phyloP scores from a whole-genome alignment of 2,888 invertebrate species.

The Dysmachus trigonus region DNA sequence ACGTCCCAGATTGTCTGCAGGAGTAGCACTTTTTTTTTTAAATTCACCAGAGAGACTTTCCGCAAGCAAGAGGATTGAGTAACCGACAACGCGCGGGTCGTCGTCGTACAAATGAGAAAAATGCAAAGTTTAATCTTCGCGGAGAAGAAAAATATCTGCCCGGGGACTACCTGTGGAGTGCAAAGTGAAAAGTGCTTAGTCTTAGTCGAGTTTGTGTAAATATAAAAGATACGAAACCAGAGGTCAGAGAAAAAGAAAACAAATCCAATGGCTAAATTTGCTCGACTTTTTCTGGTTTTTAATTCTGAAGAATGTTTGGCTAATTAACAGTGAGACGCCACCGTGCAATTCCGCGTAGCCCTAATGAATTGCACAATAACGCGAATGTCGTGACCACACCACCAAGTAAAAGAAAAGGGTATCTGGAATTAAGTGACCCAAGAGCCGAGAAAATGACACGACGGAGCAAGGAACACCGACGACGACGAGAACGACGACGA shows the following conservation, averaged over 20 bases:
- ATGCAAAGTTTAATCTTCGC: not conserved
- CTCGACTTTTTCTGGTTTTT: not conserved
- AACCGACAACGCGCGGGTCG: not conserved
- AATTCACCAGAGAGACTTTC: not conserved
- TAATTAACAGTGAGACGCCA: not conserved
- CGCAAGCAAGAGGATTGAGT: not conserved
- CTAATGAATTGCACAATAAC: conserved; percentile 1
- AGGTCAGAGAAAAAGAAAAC: not conserved
- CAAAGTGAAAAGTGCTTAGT: not conserved
- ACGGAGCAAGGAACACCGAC: not conserved
- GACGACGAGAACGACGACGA: too few relatives aligned
- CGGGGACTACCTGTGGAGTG: not conserved
- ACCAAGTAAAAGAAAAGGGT: not conserved
- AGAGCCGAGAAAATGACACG: not conserved
- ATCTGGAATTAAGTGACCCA: not conserved
- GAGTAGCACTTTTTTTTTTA: not conserved
- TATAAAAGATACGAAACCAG: not conserved
- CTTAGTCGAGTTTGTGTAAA: not conserved
- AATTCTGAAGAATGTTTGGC: not conserved
- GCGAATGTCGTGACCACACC: not conserved
- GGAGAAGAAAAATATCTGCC: not conserved
- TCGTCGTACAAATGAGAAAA: not conserved
- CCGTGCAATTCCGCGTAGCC: not conserved
- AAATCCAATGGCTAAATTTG: not conserved
- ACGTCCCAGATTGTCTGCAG: not conserved